A percentile compares a stretch with the other conserved stretches of the same genome.
Evolutionary conservation across 2,797 vertebrate species (phyloP).

Genomic region (Takifugu rubripes): DNA sequence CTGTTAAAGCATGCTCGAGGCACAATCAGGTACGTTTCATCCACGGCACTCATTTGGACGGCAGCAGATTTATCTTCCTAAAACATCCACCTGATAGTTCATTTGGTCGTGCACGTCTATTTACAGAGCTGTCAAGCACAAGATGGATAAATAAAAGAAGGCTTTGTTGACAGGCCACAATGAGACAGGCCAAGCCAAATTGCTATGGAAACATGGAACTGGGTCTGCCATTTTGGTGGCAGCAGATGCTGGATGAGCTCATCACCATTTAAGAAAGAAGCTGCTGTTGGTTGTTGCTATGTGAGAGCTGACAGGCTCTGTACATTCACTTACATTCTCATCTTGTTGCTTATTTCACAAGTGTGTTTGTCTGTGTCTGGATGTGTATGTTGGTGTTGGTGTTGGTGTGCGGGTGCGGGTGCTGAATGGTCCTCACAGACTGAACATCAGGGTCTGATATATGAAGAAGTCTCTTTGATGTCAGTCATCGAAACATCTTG

Average conservation of each 20-base stretch:
- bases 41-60: too few relatives aligned
- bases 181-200: conserved; percentile 65
- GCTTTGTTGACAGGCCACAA: conserved; percentile 50
- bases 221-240: conserved; percentile 15
- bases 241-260: conserved; percentile 33
- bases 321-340: too few relatives aligned
- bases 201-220: conserved; percentile 49
- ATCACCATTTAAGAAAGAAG: conserved; percentile 18
- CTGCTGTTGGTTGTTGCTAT: conserved; percentile 1
- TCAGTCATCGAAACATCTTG: too few relatives aligned
- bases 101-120: conserved; percentile 44
- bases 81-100: conserved; percentile 21
- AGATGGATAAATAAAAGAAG: conserved; percentile 71
- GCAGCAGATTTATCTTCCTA: conserved; percentile 6
- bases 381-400: too few relatives aligned
- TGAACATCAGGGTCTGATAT: too few relatives aligned
- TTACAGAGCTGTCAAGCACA: conserved; percentile 50
- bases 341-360: too few relatives aligned
- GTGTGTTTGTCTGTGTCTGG: too few relatives aligned
- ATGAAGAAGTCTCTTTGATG: too few relatives aligned
- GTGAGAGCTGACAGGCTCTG: background rate
- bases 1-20: too few relatives aligned
- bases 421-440: too few relatives aligned
- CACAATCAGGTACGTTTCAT: too few relatives aligned
- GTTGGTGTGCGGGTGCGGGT: too few relatives aligned